phyloP scores from a whole-genome alignment of 2,797 vertebrate genomes.

The Phoebastria nigripes region DNA sequence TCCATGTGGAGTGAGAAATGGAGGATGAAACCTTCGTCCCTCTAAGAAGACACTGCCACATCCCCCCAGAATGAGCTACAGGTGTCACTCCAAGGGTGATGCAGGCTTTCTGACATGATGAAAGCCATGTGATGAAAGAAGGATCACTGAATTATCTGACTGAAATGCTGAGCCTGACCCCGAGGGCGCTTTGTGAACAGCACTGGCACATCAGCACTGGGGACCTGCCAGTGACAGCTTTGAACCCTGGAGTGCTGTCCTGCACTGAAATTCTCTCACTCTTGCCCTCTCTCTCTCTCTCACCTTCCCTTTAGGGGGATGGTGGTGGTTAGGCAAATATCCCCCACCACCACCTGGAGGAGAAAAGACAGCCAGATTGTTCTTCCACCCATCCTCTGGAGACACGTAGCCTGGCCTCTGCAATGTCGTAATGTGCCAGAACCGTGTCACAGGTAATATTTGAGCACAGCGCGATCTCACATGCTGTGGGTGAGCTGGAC shows the following conservation, averaged over 20 bases:
- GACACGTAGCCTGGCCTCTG: fast-evolving
- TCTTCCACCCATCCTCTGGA: not conserved
- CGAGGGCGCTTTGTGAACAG: conserved; percentile 11
- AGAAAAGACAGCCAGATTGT: not conserved
- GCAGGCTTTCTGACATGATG: not conserved
- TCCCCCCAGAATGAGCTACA: not conserved
- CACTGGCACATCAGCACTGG: conserved; percentile 27
- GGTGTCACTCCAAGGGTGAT: conserved; percentile 1
- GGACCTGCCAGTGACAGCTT: conserved; percentile 41
- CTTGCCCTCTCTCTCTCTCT: not conserved
- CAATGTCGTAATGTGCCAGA: fast-evolving
- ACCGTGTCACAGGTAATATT: fast-evolving
- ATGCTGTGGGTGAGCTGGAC: not conserved
- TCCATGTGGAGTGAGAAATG: not conserved
- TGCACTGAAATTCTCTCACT: not conserved
- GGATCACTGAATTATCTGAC: conserved; percentile 18
- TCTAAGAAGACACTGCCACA: conserved; percentile 29
- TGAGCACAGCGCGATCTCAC: not conserved
- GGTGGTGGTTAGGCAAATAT: not conserved
- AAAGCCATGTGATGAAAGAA: conserved; percentile 51
- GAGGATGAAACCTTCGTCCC: conserved; percentile 34
- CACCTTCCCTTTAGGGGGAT: not conserved
- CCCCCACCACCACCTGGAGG: not conserved
- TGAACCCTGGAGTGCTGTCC: conserved; percentile 66
- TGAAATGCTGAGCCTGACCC: conserved; percentile 47